Evolutionary conservation across 2,888 invertebrate genomes (phyloP).

Genomic region (Stictocephala bisonia): DNA sequence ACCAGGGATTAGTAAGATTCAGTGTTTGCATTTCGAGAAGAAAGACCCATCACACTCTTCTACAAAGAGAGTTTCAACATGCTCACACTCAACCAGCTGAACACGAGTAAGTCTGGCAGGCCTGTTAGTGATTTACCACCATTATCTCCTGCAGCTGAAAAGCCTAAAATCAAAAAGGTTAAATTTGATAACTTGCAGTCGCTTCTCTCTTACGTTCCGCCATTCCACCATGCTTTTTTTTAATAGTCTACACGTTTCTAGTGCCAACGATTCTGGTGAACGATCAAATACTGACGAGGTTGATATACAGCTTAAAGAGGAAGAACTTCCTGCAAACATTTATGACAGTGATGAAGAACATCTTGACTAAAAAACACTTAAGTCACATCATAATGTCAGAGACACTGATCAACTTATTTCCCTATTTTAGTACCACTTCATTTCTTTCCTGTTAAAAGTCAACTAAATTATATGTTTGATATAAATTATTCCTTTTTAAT

Average conservation of each 20-base stretch:
- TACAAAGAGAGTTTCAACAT: conserved; percentile 2
- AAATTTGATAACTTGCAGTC: conserved; percentile 16
- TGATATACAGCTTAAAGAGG: neutral
- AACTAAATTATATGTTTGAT: neutral
- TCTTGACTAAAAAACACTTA: neutral
- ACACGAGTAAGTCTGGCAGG: neutral
- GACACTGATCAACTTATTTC: too few species aligned
- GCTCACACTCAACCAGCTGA: neutral
- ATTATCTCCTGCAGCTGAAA: neutral
- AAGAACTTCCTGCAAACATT: neutral
- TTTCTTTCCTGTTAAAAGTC: too few species aligned
- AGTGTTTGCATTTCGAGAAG: neutral
- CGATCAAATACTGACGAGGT: neutral
- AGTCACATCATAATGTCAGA: too few species aligned
- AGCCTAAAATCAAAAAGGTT: conserved; percentile 4
- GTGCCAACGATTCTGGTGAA: too few species aligned
- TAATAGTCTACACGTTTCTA: neutral
- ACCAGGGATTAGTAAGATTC: conserved; percentile 23
- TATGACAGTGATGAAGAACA: neutral
- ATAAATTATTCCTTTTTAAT: conserved; percentile 1
- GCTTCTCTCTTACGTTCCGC: neutral
- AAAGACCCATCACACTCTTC: neutral
- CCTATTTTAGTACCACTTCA: too few species aligned
- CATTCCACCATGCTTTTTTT: neutral
- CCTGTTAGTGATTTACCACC: neutral